phyloP scores from a whole-genome alignment of 2,113 vertebrate genomes.

The Petaurus breviceps region DNA sequence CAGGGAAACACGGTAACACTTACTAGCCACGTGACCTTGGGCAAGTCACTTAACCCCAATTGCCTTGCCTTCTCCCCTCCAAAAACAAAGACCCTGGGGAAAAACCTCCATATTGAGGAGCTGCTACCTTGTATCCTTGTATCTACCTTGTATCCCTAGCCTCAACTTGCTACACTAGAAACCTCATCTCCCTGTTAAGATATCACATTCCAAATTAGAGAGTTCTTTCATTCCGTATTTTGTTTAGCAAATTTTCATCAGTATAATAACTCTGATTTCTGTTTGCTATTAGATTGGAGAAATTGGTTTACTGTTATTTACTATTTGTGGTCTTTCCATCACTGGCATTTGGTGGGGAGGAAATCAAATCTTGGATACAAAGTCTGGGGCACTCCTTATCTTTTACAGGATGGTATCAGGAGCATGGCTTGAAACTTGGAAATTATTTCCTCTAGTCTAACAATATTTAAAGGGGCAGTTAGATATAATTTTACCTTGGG shows the following conservation, averaged over 20 bases:
- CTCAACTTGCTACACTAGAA: not conserved
- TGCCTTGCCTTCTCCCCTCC: no score
- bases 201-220: not conserved
- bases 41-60: no score
- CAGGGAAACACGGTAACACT: no score
- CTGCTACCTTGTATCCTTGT: rapidly evolving
- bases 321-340: not conserved
- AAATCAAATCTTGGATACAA: not conserved
- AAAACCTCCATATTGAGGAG: not conserved
- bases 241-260: not conserved
- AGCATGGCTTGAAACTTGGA: not conserved
- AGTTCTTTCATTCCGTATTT: not conserved
- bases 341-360: not conserved
- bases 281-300: not conserved
- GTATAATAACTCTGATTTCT: not conserved
- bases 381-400: not conserved
- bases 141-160: not conserved
- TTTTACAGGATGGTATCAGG: not conserved
- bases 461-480: not conserved
- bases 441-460: not conserved
- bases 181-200: not conserved
- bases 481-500: not conserved
- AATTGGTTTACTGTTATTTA: not conserved
- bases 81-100: not conserved
- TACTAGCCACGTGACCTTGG: no score